Base-by-base conservation (phyloP, 2,113 vertebrate species). In the Solea senegalensis region DNA sequence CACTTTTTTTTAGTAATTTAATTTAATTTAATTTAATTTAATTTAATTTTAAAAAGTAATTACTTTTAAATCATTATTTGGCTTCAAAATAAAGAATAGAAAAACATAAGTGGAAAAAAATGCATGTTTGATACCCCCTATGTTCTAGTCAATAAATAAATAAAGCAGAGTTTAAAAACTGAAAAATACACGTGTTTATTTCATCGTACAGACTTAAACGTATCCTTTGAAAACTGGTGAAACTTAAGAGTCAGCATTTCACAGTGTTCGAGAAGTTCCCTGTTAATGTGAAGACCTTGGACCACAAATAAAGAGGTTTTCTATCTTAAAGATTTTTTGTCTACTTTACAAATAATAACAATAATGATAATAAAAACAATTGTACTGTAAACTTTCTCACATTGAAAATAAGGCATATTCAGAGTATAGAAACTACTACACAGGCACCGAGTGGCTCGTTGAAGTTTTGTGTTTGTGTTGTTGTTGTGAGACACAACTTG, bases 121-220 rank as follows among this genome's bases (percentile, higher is more conserved):
- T 34, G 34, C 34, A 34, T 21, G 21, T 21, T 21, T 21, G 21
- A 21, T 1, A 1, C 21, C 21, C 21, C 21, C 21, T 21, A 21
- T 21, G 26, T 43, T 59, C 57, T 59, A 27, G 34, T 46, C 5
- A 7, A 56, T 5, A 9, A 48, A 49, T 3, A 21, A 21, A 21
- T 21, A 21, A 50, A 28, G 43, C 39, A 61, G 26, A 8, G 8
- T 28, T 40, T 10, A 3, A 46, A 50, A 21, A 40, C 5, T 40
- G 15, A 72, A 14, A 65, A 75, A 67, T 41, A 4, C 34, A 34
- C 5, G 0, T n/a, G 10, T 81, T 86, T 84, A 86, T 81, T 86
- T 48, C 10, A 53, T 53, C 26, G 7, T 54, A 60, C 46, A 71
- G 52, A 41, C 15, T 43, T 11, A 34, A 60, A 46, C 9, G 39